Percentiles rank a stretch among this genome's conserved stretches.
These are phyloP conservation scores for Ferdinandea cuprea DNA, from an alignment of 2,888 invertebrate genomes.

Conservation along the genomic window DNA sequence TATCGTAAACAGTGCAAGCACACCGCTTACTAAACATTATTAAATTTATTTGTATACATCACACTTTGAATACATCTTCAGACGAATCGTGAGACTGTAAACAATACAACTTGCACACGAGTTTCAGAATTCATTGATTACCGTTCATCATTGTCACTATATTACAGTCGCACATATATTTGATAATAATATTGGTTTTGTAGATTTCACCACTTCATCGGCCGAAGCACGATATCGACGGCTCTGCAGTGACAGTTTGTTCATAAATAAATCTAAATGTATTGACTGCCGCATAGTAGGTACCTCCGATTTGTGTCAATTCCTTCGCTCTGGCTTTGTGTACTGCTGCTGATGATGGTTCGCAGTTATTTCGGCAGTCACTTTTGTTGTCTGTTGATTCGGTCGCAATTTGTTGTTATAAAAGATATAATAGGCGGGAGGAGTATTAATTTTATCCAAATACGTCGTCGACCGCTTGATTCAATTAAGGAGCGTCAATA, in stretches of 20 bases:
- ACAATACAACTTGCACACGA: slow-evolving; percentile 58
- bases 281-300: slow-evolving; percentile 43
- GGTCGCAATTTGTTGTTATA: slow-evolving; percentile 28
- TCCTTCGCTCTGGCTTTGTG: slow-evolving; percentile 12
- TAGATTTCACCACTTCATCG: slow-evolving; percentile 58
- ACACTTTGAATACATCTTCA: slow-evolving; percentile 27
- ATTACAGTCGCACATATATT: slow-evolving; percentile 14
- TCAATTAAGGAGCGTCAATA: slow-evolving; percentile 43
- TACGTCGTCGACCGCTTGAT: slow-evolving; percentile 29
- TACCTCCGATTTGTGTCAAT: slow-evolving; percentile 48
- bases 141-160: slow-evolving; percentile 28
- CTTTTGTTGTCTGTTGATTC: slow-evolving; percentile 15
- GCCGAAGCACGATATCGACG: slow-evolving; percentile 44
- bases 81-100: slow-evolving; percentile 66
- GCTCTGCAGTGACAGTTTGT: slow-evolving; percentile 43
- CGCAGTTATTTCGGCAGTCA: slow-evolving; percentile 36
- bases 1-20: neutral
- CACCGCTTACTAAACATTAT: neutral
- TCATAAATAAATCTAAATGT: slow-evolving; percentile 69
- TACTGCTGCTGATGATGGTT: slow-evolving; percentile 38
- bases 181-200: slow-evolving; percentile 61
- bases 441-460: slow-evolving; percentile 55
- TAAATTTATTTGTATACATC: slow-evolving; percentile 34
- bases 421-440: slow-evolving; percentile 31
- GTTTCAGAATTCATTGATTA: slow-evolving; percentile 20